Conservation (phyloP, 2,888 invertebrate species). For the Mellilla xanthometata region DNA sequence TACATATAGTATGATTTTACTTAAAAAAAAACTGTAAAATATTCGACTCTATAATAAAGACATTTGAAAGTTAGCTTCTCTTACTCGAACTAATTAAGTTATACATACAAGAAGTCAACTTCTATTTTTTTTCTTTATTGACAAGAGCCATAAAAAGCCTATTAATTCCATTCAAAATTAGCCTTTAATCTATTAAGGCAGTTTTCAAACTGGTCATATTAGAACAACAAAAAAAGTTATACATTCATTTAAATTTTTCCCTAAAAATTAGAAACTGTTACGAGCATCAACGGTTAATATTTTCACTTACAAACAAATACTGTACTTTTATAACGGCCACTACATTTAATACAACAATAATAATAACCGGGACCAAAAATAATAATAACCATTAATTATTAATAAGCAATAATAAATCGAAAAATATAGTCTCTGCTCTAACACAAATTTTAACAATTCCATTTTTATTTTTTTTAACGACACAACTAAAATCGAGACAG, state of each 20-base stretch:
- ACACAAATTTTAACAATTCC: constrained; percentile 74
- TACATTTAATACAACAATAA: constrained; percentile 65
- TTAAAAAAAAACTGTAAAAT: too few relatives aligned
- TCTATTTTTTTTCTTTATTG: too few relatives aligned
- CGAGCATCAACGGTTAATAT: constrained; percentile 45
- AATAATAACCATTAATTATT: constrained; percentile 40
- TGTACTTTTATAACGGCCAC: constrained; percentile 59
- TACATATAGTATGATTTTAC: too few relatives aligned
- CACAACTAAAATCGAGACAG: too few relatives aligned
- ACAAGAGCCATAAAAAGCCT: too few relatives aligned
- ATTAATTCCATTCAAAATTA: too few relatives aligned
- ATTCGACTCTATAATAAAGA: too few relatives aligned
- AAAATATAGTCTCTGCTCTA: constrained; percentile 77
- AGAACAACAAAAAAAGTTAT: constrained; percentile 14
- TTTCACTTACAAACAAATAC: constrained; percentile 53
- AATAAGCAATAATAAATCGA: constrained; percentile 71
- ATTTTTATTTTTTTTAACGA: constrained; percentile 40
- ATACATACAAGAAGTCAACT: too few relatives aligned
- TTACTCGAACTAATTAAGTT: too few relatives aligned
- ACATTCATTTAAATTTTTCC: constrained; percentile 6
- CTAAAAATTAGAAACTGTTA: constrained; percentile 35
- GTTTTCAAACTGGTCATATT: constrained; percentile 2
- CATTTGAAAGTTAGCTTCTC: too few relatives aligned
- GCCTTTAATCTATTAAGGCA: too few relatives aligned
- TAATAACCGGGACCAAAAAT: constrained; percentile 52